Base-by-base conservation (phyloP, 2,888 invertebrate species). In the Lingula anatina region DNA sequence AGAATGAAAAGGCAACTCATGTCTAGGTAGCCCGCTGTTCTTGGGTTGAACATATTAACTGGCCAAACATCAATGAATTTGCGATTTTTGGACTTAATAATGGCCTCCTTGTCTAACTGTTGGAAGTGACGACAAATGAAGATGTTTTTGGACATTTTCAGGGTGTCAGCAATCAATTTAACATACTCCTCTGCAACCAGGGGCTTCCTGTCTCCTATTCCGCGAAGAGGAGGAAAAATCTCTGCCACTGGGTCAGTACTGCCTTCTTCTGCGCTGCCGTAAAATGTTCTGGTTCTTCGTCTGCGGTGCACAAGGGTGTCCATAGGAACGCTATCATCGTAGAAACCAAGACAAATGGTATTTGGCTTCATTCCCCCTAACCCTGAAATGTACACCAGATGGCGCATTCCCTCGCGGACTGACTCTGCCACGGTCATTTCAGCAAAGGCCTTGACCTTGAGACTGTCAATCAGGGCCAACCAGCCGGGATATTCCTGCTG, bases 341-440 rank as follows among this genome's bases (percentile, higher is more conserved):
- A 85, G 80, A 95, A 99, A 20, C 97, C 97, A 31, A 97, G 83
- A 51, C 97, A 90, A 25, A 78, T 68, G 0, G 97, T 97, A 73
- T 99, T 99, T 0, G 97, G 96, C 75, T 97, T 97, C 97, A 99
- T 97, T 15, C 97, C 99, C 1, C 99, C 99, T 71, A 99, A 85
- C 2, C 99, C 99, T 0, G 93, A 87, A 52, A 96, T 79, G 27
- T 95, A 82, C 44, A 91, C 85, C 56, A 99, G 81, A 78, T 99
- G 96, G 52, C 90, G 90, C 39, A 96, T 83, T 2, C 99, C 99
- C 61, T 89, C 87, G 0, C 95, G 83, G 0, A 99, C 87, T 0
- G 86, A 85, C 49, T 83, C 81, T 0, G 94, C 88, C 9, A 95
- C 81, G 0, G 95, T 96, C 7, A 97, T 79, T 79, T 99, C 97